Percentiles rank a stretch among this genome's conserved stretches.
phyloP scores from a whole-genome alignment of 2,888 invertebrate species.

The Orthosia gothica region DNA sequence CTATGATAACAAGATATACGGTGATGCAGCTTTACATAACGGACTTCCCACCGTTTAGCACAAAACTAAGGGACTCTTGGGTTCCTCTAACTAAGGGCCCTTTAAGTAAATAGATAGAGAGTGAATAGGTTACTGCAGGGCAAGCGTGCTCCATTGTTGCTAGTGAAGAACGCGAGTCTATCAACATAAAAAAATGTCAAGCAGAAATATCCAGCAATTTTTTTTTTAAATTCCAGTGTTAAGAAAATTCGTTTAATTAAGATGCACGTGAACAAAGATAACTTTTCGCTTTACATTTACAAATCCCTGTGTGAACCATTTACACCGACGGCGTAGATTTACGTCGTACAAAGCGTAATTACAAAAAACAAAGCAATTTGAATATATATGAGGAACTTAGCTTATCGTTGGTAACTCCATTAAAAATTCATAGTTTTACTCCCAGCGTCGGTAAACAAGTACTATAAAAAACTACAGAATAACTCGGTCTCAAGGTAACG shows the following conservation, averaged over 20 bases:
- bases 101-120: too few species aligned
- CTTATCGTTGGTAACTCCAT: slow-evolving; percentile 72
- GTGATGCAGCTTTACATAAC: too few species aligned
- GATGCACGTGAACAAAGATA: slow-evolving; percentile 16
- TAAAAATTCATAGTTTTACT: slow-evolving; percentile 77
- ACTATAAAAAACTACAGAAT: slow-evolving; percentile 3
- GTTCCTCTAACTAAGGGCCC: too few species aligned
- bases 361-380: slow-evolving; percentile 76
- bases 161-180: too few species aligned
- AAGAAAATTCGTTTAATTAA: slow-evolving; percentile 23
- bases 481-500: slow-evolving; percentile 24
- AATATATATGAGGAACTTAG: slow-evolving; percentile 80
- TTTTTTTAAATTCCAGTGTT: background rate
- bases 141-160: too few species aligned
- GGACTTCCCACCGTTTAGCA: too few species aligned
- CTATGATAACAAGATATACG: too few species aligned
- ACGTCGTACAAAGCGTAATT: slow-evolving; percentile 63
- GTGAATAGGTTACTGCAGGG: too few species aligned
- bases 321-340: slow-evolving; percentile 43
- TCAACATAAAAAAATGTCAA: too few species aligned
- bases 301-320: slow-evolving; percentile 49
- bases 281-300: slow-evolving; percentile 57
- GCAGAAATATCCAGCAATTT: background rate
- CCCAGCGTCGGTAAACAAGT: slow-evolving; percentile 29
- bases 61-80: too few species aligned